Conservation (phyloP, 2,888 invertebrate species). For the Icerya purchasi region DNA sequence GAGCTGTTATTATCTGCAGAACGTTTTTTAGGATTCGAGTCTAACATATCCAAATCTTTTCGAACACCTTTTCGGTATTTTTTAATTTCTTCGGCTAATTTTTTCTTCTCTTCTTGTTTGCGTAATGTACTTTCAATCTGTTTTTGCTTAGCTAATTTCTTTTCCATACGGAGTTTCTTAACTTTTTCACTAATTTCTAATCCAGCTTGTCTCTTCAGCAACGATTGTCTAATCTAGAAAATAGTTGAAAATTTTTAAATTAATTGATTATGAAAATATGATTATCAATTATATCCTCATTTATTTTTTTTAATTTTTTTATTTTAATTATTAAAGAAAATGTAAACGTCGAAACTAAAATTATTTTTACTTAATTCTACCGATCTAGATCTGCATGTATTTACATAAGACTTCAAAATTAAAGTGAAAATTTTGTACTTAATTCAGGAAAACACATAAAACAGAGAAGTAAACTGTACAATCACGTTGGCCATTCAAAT, state of each 20-base stretch:
- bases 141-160: conserved; percentile 80
- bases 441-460: too few relatives aligned
- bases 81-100: conserved; percentile 79
- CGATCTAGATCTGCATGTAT: too few relatives aligned
- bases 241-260: not conserved
- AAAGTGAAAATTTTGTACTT: too few relatives aligned
- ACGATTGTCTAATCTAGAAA: conserved; percentile 44
- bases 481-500: too few relatives aligned
- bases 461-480: too few relatives aligned
- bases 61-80: conserved; percentile 72
- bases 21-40: conserved; percentile 30
- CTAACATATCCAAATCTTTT: conserved; percentile 57
- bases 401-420: too few relatives aligned
- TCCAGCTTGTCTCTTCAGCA: conserved; percentile 62
- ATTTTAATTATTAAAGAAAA: too few relatives aligned
- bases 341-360: too few relatives aligned
- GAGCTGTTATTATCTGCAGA: too few relatives aligned
- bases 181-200: conserved; percentile 77
- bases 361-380: too few relatives aligned
- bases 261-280: not conserved
- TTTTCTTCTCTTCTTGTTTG: conserved; percentile 72
- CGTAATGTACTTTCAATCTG: conserved; percentile 63
- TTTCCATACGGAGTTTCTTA: conserved; percentile 66
- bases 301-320: too few relatives aligned
- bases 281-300: too few relatives aligned